Evolutionary conservation across 1,140 invertebrate species (phyloP), one percentile per base, ranked within the genome.

Genomic region (Orchesella cincta): DNA sequence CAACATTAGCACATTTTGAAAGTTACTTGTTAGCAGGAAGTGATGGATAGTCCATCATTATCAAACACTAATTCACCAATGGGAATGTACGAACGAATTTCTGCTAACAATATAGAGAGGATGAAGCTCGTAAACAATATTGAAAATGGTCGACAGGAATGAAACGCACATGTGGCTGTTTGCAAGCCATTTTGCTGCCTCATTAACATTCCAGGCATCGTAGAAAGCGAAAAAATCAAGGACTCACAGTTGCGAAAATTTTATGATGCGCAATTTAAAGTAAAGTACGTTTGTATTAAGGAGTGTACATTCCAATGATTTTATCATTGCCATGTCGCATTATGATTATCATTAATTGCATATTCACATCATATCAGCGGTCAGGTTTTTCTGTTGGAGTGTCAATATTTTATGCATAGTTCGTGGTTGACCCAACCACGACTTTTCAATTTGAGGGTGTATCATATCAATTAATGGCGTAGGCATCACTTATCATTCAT

Each of bases 401-500:
- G 52, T n/a, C 52, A 57, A 57, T 57, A 57, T 26, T 26, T 57
- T 57, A 26, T 57, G 12, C 52, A 57, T n/a, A n/a, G 23, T 8
- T 57, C 23, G 5, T 3, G 52, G 52, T n/a, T 57, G 23, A 57
- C 8, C 52, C 23, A 3, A 26, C 52, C 52, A 57, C 52, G 52
- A 57, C 23, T 57, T 57, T 57, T 57, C 52, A n/a, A 57, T 57
- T 57, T 57, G 52, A 57, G 23, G 52, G 52, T 57, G 52, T 57
- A 57, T 57, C 23, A 57, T n/a, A n/a, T 57, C 52, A 26, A 26
- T 57, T 14, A 57, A 57, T 57, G 52, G 52, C 14, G 52, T 57
- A n/a, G 14, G 23, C 23, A 57, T 57, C 14, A 26, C 52, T 57
- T 57, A n/a, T 57, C 14, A 14, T 57, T 26, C 23, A n/a, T 57